Evolutionary conservation across 2,113 vertebrate species (phyloP), one percentile per base, ranked within the genome.

Genomic region (Argyrosomus japonicus): DNA sequence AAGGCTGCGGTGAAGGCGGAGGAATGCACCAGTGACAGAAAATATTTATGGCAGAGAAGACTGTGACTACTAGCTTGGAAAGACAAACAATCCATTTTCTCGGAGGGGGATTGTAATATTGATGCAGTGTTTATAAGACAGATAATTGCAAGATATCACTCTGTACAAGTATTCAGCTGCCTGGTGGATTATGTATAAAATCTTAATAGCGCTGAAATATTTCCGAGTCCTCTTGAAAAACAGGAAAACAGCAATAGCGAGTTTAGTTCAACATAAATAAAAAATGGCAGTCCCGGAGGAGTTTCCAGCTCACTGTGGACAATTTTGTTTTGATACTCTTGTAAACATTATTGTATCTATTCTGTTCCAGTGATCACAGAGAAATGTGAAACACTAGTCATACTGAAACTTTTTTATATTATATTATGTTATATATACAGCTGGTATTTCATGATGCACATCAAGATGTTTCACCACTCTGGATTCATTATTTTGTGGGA

Each of bases 1-100:
- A 91, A 88, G 89, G 83, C 79, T 88, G 88, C 29, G 84, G 89
- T 79, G 79, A 83, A 84, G 68, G 60, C 79, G 48, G 77, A 89
- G 91, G 93, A 94, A 93, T 94, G 90, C 87, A 75, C 58, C 87
- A 79, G 61, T 87, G 88, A 92, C 91, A 88, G 83, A 53, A 53
- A 84, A 85, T 90, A 93, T 93, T 94, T 93, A 90, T 88, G 90
- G 80, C 85, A 68, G 83, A 65, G 60, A 87, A 83, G 81, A 87
- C 88, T 80, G 84, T 75, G 86, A 90, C 90, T 86, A 81, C 88
- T 82, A 82, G 87, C 85, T 90, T 53, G 84, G 89, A 93, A 93
- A 93, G 79, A 88, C 85, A 91, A 92, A 93, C 89, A 92, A 88
- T 92, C 89, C 85, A 74, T 88, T 84, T 82, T 85, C 84, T 62